These are phyloP conservation scores for Brachypalpus laphriformis DNA, from an alignment of 2,888 invertebrate species.

Conservation along the genomic window DNA sequence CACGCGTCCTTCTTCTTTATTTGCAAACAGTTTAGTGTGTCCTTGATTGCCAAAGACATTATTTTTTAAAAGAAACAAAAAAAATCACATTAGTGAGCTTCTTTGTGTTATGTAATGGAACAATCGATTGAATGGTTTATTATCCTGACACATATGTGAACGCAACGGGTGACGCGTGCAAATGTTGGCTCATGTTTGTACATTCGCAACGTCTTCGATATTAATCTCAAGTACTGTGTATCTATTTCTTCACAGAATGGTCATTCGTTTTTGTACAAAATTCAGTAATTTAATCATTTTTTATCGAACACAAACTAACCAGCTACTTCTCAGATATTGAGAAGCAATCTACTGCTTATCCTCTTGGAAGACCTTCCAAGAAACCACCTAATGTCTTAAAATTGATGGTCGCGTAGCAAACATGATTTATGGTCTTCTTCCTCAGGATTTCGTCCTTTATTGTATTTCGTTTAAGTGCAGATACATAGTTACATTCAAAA, in stretches of 20 bases:
- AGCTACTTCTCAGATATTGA: neutral
- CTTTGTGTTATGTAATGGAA: conserved; percentile 9
- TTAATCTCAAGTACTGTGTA: too few relatives aligned
- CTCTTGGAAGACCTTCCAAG: neutral
- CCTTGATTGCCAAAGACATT: conserved; percentile 8
- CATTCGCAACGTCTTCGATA: neutral
- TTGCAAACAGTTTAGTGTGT: neutral
- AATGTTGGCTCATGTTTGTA: neutral
- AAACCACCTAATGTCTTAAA: neutral
- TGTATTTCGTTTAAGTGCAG: neutral
- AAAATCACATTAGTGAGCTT: neutral
- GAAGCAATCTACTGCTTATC: neutral
- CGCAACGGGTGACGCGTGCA: conserved; percentile 2
- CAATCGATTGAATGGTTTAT: neutral
- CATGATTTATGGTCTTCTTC: conserved; percentile 3
- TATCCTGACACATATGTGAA: neutral
- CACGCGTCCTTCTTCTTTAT: conserved; percentile 7
- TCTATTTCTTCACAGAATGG: too few relatives aligned
- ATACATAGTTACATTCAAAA: too few relatives aligned
- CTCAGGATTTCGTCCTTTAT: neutral
- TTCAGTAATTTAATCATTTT: too few relatives aligned
- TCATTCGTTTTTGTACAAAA: too few relatives aligned
- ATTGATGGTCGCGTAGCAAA: neutral
- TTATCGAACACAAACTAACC: neutral
- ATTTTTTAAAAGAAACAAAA: neutral